These are phyloP conservation scores for Nettapus auritus DNA, from an alignment of 2,113 vertebrate species.

Conservation along the genomic window DNA sequence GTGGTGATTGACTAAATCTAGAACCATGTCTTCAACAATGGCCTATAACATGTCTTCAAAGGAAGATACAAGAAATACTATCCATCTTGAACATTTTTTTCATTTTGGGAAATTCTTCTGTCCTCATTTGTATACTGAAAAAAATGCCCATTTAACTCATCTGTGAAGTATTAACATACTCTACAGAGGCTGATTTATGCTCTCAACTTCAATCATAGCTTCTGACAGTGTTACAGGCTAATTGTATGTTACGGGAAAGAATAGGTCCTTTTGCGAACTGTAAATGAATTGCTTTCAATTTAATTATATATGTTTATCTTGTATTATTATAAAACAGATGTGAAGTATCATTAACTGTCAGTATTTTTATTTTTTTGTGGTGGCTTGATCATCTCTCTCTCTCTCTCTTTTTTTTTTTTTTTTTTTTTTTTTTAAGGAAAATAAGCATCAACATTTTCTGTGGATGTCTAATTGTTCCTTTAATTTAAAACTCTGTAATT, in stretches of 20 bases:
- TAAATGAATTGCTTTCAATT: neutral
- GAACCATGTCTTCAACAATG: neutral
- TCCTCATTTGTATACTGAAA: neutral
- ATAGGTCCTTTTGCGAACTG: neutral
- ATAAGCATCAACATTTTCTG: neutral
- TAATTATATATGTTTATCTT: neutral
- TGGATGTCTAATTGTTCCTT: neutral
- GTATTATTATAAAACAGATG: neutral
- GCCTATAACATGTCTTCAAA: neutral
- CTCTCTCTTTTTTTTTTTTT: neutral
- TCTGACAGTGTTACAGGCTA: neutral
- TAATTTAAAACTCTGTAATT: neutral
- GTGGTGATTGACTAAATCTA: neutral
- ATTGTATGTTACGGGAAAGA: neutral
- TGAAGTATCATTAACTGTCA: neutral
- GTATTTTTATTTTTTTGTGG: neutral
- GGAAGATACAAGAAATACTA: neutral
- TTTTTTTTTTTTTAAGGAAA: neutral
- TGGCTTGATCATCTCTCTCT: neutral
- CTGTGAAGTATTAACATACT: neutral
- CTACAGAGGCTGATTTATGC: neutral
- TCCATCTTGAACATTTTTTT: neutral
- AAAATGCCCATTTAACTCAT: neutral
- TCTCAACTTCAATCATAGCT: neutral
- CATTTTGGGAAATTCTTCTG: neutral